Conservation (phyloP, 2,888 invertebrate species). For the Apotomis betuletana region DNA sequence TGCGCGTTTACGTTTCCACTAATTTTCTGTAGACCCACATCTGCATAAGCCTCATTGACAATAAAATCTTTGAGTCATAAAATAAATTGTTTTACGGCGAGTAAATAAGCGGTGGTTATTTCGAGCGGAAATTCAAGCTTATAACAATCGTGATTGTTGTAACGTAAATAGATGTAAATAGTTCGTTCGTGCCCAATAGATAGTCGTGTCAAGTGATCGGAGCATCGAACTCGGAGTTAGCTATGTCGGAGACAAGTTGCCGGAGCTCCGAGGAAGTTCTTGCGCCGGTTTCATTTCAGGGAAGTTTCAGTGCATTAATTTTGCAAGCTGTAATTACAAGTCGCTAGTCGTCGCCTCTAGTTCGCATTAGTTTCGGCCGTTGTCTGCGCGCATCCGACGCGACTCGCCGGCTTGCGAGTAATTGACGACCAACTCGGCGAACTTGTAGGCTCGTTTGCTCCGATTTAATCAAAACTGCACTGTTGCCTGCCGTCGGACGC, state of each 20-base stretch:
- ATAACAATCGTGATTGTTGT: conserved; percentile 42
- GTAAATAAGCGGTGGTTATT: conserved; percentile 37
- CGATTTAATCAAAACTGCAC: conserved; percentile 68
- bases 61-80: conserved; percentile 51
- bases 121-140: conserved; percentile 30
- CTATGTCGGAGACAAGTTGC: conserved; percentile 55
- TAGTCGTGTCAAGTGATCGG: conserved; percentile 52
- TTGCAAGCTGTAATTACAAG: conserved; percentile 82
- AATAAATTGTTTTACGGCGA: conserved; percentile 46
- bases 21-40: conserved; percentile 64
- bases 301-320: conserved; percentile 81
- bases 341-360: conserved; percentile 74
- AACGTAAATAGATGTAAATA: conserved; percentile 47
- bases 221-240: conserved; percentile 62
- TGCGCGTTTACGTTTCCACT: conserved; percentile 71
- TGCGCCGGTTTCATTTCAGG: conserved; percentile 79
- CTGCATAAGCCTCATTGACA: conserved; percentile 61
- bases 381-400: conserved; percentile 66
- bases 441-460: conserved; percentile 71
- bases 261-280: conserved; percentile 65
- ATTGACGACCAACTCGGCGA: conserved; percentile 69
- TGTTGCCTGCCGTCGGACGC: conserved; percentile 20
- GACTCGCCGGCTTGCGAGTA: conserved; percentile 60
- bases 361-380: conserved; percentile 77
- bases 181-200: conserved; percentile 53